Percentiles rank a stretch among this genome's conserved stretches.
Evolutionary conservation across 2,797 vertebrate species (phyloP).

Genomic region (Eulemur albifrons): DNA sequence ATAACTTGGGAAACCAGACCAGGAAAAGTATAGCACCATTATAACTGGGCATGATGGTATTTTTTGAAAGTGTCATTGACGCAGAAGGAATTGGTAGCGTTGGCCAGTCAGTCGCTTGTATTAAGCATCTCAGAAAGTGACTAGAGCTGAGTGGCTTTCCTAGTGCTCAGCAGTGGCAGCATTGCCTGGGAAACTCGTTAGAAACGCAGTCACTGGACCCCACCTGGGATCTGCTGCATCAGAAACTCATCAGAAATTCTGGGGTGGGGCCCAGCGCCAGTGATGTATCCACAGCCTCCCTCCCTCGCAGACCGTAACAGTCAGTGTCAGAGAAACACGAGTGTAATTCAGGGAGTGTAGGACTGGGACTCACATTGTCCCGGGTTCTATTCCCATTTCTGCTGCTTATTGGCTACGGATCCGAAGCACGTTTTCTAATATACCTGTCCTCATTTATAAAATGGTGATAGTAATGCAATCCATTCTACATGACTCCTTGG

Average conservation of each 20-base stretch:
- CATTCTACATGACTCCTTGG: neutral
- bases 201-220: neutral
- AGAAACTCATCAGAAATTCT: neutral
- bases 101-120: fast-evolving
- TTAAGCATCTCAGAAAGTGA: neutral
- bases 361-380: fast-evolving
- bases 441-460: neutral
- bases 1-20: neutral
- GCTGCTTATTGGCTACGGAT: too few species aligned
- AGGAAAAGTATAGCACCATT: fast-evolving
- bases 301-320: fast-evolving
- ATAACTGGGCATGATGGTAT: neutral
- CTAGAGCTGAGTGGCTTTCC: neutral
- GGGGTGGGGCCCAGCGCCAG: too few species aligned
- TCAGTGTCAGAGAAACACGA: too few species aligned
- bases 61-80: neutral
- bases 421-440: fast-evolving
- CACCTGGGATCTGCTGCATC: neutral
- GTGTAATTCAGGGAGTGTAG: fast-evolving
- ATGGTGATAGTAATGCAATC: neutral
- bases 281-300: too few species aligned
- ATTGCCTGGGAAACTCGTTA: neutral
- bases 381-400: neutral
- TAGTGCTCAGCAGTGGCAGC: neutral
- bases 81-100: neutral